Evolutionary conservation across 30 jellyfish, hydroid and myxozoan species (phyloP).

Genomic region (Mastigias papua): DNA sequence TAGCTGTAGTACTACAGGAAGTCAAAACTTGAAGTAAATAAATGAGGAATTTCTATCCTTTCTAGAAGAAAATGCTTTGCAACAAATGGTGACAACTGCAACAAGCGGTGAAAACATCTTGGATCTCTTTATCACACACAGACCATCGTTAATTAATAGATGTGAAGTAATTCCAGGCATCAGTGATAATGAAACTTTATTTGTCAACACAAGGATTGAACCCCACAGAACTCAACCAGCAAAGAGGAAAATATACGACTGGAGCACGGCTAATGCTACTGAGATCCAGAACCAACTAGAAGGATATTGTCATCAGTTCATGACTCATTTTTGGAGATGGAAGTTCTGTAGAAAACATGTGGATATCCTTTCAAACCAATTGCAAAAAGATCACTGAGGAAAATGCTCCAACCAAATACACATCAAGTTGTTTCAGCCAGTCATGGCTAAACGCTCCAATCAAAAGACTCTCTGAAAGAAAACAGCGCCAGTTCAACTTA

Average conservation of each 20-base stretch:
- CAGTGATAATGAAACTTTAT: slow-evolving; percentile 12
- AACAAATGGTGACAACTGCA: slow-evolving; percentile 15
- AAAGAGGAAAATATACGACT: slow-evolving; percentile 1
- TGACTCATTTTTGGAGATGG: neutral
- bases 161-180: slow-evolving; percentile 17
- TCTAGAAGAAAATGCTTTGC: slow-evolving; percentile 10
- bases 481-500: slow-evolving; percentile 20
- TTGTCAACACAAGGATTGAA: neutral
- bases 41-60: slow-evolving; percentile 15
- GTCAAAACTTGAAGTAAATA: neutral
- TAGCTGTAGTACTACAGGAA: neutral
- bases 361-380: neutral
- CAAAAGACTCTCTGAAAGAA: slow-evolving; percentile 19
- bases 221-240: slow-evolving; percentile 16
- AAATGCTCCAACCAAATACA: slow-evolving; percentile 45
- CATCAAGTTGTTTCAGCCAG: slow-evolving; percentile 22
- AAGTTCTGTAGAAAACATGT: slow-evolving; percentile 15
- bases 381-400: slow-evolving; percentile 26
- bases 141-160: slow-evolving; percentile 11
- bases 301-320: neutral
- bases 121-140: slow-evolving; percentile 20
- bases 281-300: neutral
- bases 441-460: slow-evolving; percentile 28
- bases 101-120: slow-evolving; percentile 1
- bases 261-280: slow-evolving; percentile 18